phyloP scores from a whole-genome alignment of 2,797 vertebrate genomes.

The Pantherophis alleghaniensis region DNA sequence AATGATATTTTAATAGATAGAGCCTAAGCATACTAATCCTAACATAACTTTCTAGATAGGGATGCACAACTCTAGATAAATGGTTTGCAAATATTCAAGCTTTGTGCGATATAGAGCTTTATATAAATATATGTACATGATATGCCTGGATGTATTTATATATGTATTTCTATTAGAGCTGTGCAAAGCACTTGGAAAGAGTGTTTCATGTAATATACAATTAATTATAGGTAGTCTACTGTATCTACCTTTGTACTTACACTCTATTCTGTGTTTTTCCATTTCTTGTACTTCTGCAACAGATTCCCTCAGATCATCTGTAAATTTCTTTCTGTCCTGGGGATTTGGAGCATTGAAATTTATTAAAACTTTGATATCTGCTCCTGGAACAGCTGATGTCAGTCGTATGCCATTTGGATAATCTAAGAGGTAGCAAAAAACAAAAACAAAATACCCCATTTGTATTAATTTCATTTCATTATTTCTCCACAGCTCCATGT shows the following conservation, averaged over 20 bases:
- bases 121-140: background rate
- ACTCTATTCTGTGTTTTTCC: slow-evolving; percentile 98
- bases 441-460: slow-evolving; percentile 2
- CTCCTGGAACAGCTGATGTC: slow-evolving; percentile 90
- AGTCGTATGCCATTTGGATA: slow-evolving; percentile 95
- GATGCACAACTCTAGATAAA: background rate
- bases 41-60: background rate
- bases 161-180: background rate
- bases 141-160: background rate
- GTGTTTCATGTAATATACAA: background rate
- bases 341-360: slow-evolving; percentile 98
- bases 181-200: background rate
- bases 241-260: slow-evolving; percentile 77
- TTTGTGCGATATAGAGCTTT: background rate
- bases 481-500: background rate
- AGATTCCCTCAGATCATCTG: slow-evolving; percentile 92
- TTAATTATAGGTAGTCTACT: slow-evolving; percentile 33
- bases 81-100: background rate
- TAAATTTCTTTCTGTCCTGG: slow-evolving; percentile 97
- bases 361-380: slow-evolving; percentile 93
- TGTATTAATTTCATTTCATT: background rate
- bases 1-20: background rate
- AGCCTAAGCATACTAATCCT: background rate
- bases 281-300: slow-evolving; percentile 96
- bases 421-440: slow-evolving; percentile 72